Evolutionary conservation across 2,888 invertebrate genomes (phyloP), one percentile per base, ranked within the genome.

Genomic region (Drosophila antonietae): DNA sequence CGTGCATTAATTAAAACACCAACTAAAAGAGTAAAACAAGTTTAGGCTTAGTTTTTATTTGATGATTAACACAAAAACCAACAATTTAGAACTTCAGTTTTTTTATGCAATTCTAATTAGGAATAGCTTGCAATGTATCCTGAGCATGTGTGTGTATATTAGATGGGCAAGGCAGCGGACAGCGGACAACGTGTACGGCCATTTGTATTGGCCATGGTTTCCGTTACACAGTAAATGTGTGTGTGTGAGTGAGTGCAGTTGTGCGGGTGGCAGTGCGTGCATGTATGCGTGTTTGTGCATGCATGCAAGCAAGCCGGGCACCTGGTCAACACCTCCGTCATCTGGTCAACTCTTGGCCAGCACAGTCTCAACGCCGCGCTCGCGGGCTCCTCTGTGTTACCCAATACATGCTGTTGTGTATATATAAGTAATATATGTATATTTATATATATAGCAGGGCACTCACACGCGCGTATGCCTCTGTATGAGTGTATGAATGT

Each of bases 251-350:
- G 46, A 60, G 68, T 67, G 75, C 62, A 52, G 44, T 62, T 70
- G 80, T 72, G 73, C 63, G 56, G 55, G 67, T 49, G 73, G 41
- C 46, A 43, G 3, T 20, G 39, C 44, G 35, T 51, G 35, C 61
- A 44, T 14, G 53, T 59, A 53, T 41, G 57, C 68, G 69, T 31
- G 57, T 43, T 73, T 56, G 52, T 49, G 72, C 47, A 18, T 18
- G 61, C 63, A 61, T 65, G 78, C 56, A 70, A 68, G 85, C 75
- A 71, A 75, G 77, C 88, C 89, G 89, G 87, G 78, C 89, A 86
- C 73, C 76, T 83, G 84, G 81, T 69, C 70, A 68, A 28, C 63
- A 43, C 31, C 55, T 56, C 53, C 53, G 44, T 75, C 84, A 81
- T 76, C 73, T 78, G 78, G 73, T 63, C 69, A 75, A 57, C 73